Evolutionary conservation across 2,888 invertebrate species (phyloP).

Genomic region (Serripes groenlandicus): DNA sequence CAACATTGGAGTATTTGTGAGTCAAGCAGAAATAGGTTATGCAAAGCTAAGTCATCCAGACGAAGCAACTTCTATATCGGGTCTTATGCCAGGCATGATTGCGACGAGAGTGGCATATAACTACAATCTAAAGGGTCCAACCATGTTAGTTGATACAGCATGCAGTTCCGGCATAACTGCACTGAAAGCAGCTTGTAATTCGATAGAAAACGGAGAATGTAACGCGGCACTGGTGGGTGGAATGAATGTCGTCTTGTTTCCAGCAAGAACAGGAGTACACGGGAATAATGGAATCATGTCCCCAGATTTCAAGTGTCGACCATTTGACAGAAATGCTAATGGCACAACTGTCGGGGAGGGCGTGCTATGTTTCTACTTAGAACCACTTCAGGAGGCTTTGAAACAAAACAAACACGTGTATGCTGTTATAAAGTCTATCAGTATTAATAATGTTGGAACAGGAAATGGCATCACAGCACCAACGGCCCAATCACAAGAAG

Average conservation of each 20-base stretch:
- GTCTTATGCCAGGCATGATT: constrained; percentile 6
- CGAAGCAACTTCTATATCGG: constrained; percentile 9
- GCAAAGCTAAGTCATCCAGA: constrained; percentile 6
- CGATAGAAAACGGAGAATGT: neutral
- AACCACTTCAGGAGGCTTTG: neutral
- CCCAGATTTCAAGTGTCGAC: neutral
- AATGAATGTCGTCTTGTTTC: neutral
- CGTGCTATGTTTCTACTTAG: neutral
- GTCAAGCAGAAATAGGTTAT: neutral
- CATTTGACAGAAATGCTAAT: constrained; percentile 4
- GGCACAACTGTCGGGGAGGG: neutral
- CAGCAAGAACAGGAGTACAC: constrained; percentile 1
- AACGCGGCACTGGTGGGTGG: constrained; percentile 1
- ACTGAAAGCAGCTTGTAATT: neutral
- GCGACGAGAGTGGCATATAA: neutral
- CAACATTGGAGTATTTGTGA: neutral
- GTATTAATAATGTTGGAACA: neutral
- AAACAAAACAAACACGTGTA: neutral
- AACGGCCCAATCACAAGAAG: neutral
- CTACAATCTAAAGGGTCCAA: neutral
- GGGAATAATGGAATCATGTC: constrained; percentile 1
- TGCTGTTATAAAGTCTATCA: neutral
- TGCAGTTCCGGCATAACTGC: neutral
- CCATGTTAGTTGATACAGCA: constrained; percentile 4
- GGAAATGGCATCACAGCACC: constrained; percentile 6